Evolutionary conservation across 2,888 invertebrate species (phyloP).

Genomic region (Odontomyia ornata): DNA sequence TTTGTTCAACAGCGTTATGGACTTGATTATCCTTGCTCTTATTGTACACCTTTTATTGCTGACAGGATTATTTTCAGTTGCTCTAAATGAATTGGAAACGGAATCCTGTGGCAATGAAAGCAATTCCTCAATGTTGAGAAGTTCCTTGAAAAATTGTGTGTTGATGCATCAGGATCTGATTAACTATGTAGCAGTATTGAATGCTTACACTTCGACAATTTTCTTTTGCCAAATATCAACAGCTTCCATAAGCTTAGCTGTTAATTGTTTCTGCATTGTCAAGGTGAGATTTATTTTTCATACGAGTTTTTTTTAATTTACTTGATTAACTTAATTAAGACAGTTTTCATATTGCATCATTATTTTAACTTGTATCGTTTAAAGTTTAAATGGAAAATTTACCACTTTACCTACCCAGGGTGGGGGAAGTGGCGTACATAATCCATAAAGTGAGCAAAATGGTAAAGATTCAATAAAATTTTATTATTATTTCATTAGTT

Average conservation of each 20-base stretch:
- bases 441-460: no score
- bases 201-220: not conserved
- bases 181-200: not conserved
- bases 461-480: no score
- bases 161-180: slow-evolving; percentile 13
- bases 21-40: not conserved
- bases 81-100: not conserved
- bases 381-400: no score
- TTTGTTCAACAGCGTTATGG: not conserved
- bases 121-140: no score
- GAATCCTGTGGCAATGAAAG: no score
- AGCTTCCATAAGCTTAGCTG: not conserved
- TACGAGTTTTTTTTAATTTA: no score
- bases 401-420: no score
- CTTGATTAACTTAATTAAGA: no score
- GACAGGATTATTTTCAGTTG: not conserved
- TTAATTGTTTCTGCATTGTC: not conserved
- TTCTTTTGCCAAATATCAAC: not conserved
- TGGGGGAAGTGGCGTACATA: no score
- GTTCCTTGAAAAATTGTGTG: not conserved
- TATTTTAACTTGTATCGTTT: no score
- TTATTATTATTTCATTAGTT: no score
- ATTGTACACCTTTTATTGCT: not conserved
- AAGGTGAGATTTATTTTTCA: slow-evolving; percentile 1
- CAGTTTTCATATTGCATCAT: no score